Base-by-base conservation (phyloP, 2,797 vertebrate species). In the Lacerta viridis region DNA sequence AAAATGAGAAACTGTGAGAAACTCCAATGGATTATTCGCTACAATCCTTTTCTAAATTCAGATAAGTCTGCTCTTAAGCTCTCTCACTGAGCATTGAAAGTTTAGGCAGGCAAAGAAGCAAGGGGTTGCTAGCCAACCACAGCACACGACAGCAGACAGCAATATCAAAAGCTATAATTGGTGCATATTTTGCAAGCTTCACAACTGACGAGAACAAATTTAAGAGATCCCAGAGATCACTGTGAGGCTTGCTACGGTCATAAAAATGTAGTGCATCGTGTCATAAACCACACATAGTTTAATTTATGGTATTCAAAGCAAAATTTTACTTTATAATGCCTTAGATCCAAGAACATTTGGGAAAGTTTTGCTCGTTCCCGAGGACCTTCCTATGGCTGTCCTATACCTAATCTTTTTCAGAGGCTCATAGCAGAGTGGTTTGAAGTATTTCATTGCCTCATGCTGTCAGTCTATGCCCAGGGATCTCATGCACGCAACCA, bases 381-480 rank as follows among this genome's bases (percentile, higher is more conserved):
- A 75, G 68, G 64, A 72, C 59, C n/a, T 59, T 55, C 77, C 25
- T 36, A 29, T 33, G 33, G 84, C 8, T 18, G 41, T 87, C 82
- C 10, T 43, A 59, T 59, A 29, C 68, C 50, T 23, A 15, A 6
- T 29, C 23, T 59, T 46, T 76, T 15, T 82, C 91, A 77, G 27
- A 29, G 4, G 3, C 86, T 15, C 90, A 72, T 72, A 89, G 25
- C 46, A 88, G 66, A 91, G 23, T 11, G 84, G 71, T 50, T 87
- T 50, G 18, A 55, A 55, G 50, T 71, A 10, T 68, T 80, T 71
- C 79, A 72, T 86, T 84, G 76, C 43, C 20, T 41, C 23, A 17
- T 36, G 17, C 75, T 87, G 59, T 23, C 20, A 80, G 46, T 27
- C 25, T 29, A 66, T 46, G 39, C 15, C 13, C 41, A 74, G 68